A percentile compares a stretch with the other conserved stretches of the same genome.
Evolutionary conservation across 2,888 invertebrate species (phyloP).

Genomic region (Urechis unicinctus): DNA sequence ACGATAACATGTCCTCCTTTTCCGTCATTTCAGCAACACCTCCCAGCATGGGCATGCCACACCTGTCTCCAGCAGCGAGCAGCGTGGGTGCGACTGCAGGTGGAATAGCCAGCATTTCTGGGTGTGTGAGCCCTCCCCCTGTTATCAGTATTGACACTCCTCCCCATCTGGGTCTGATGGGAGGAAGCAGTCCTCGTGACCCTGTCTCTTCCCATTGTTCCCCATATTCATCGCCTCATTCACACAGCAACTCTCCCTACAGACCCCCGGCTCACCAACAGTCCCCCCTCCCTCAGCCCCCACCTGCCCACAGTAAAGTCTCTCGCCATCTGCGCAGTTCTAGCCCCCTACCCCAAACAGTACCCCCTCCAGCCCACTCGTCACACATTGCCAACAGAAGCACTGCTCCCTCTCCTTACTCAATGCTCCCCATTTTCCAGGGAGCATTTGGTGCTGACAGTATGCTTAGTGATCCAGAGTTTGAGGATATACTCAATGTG

Average conservation of each 20-base stretch:
- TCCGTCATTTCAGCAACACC: slow-evolving; percentile 4
- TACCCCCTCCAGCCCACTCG: slow-evolving; percentile 1
- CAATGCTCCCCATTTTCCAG: background rate
- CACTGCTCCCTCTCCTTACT: background rate
- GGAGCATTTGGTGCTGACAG: background rate
- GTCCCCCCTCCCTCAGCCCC: background rate
- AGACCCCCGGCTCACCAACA: background rate
- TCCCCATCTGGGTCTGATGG: slow-evolving; percentile 4
- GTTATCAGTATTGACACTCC: slow-evolving; percentile 17
- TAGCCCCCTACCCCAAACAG: background rate
- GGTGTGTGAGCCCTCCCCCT: slow-evolving; percentile 16
- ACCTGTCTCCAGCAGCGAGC: background rate
- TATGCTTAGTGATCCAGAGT: too few relatives aligned
- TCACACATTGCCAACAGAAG: background rate
- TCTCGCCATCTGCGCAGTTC: background rate
- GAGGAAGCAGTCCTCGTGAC: background rate
- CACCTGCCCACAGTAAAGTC: background rate
- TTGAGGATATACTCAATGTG: too few relatives aligned
- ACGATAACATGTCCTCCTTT: slow-evolving; percentile 3
- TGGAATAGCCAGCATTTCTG: too few relatives aligned
- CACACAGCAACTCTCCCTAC: background rate
- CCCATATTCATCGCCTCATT: background rate
- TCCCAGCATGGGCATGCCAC: background rate
- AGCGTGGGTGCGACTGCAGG: background rate
- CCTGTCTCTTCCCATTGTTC: background rate